Evolutionary conservation across 1,140 invertebrate species (phyloP), one percentile per base, ranked within the genome.

Genomic region (Reticulitermes speratus): DNA sequence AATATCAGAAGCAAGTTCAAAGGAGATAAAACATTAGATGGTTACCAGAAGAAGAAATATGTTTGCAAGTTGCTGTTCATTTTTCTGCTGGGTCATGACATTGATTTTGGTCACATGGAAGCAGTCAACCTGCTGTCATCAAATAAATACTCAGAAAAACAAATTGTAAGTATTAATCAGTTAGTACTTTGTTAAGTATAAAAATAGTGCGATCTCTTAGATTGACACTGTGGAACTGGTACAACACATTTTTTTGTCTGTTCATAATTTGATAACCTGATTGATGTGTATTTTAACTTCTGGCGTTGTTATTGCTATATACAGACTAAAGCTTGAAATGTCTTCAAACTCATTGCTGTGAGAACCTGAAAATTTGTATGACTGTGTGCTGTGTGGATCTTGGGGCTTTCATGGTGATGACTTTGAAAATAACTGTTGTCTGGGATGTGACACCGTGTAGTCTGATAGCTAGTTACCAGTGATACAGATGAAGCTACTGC

Each of bases 31-130:
- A 99, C 99, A 55, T 92, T 99, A 59, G 99, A 99, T 94, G 99
- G 99, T 32, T 99, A 99, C 91, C 99, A 99, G 90, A 99, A 99
- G 93, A 99, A 99, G 93, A 99, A 99, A 93, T 99, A 99, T 95
- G 99, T 99, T 59, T 99, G 99, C 93, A 99, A 99, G 92, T 93
- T 99, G 86, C 93, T 99, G 44, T 99, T 99, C 92, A 99, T 99
- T 89, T 99, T 99, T 92, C 93, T 99, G 82, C 94, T 99, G 87
- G 97, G 99, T 84, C 98, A 99, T 93, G 99, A 99, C 91, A 99
- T 99, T 91, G 99, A 99, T 92, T 99, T 99, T 93, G 99, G 99
- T 86, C 98, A 99, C 92, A 99, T 99, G 98, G 99, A 99, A 92
- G 99, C 99, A 84, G 99, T 99, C 88, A 99, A 99, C 93, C 93